Evolutionary conservation across 1,140 invertebrate genomes (phyloP).

Genomic region (Dreissena rostriformis): DNA sequence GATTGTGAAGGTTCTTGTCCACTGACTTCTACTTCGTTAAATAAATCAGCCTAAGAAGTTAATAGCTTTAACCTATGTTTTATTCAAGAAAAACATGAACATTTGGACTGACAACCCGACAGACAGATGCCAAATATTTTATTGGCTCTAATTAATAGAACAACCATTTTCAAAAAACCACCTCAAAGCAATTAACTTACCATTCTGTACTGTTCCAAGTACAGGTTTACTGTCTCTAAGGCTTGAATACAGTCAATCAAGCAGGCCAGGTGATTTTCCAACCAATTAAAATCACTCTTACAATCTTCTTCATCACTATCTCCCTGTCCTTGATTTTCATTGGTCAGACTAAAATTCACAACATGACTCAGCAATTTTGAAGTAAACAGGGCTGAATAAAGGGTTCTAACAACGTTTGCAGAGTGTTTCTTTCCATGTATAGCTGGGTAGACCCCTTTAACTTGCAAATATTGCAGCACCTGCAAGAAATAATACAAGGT

Average conservation of each 20-base stretch:
- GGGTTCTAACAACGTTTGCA: background rate
- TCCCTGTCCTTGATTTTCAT: constrained; percentile 6
- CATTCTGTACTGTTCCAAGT: constrained; percentile 7
- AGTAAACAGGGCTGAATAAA: constrained; percentile 46
- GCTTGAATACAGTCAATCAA: constrained; percentile 28
- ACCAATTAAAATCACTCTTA: background rate
- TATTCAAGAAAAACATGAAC: too few species aligned
- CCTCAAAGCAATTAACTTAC: constrained; percentile 4
- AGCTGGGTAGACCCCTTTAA: constrained; percentile 46
- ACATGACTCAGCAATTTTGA: constrained; percentile 22
- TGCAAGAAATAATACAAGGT: constrained; percentile 27
- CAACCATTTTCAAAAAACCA: background rate
- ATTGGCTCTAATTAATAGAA: too few species aligned
- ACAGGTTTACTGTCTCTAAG: constrained; percentile 6
- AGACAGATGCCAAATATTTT: too few species aligned
- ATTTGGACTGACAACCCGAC: too few species aligned
- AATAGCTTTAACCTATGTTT: too few species aligned
- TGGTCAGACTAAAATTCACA: background rate
- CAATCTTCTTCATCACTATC: constrained; percentile 1
- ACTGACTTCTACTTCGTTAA: too few species aligned
- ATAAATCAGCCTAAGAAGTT: too few species aligned
- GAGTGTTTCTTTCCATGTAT: background rate
- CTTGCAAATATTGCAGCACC: constrained; percentile 44
- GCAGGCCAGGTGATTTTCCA: background rate
- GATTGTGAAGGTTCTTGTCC: too few species aligned